These are phyloP conservation scores for Oligia fasciuncula DNA, from an alignment of 2,888 invertebrate genomes.

Conservation along the genomic window DNA sequence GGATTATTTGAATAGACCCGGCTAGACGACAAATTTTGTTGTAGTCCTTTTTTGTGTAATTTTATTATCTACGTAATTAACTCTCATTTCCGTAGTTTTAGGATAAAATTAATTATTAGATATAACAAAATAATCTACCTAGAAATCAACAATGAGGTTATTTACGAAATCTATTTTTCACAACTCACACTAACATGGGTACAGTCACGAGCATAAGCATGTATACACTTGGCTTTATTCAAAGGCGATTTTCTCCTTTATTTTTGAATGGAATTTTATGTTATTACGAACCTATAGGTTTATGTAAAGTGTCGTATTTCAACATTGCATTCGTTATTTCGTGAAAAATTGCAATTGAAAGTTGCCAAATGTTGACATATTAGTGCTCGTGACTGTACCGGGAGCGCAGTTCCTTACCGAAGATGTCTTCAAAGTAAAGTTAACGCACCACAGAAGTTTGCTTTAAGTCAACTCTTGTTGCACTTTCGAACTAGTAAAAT, in stretches of 20 bases:
- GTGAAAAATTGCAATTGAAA: too few species aligned
- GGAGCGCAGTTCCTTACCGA: background rate
- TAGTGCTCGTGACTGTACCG: background rate
- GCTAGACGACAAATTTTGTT: background rate
- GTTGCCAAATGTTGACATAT: too few species aligned
- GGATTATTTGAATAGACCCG: conserved; percentile 11
- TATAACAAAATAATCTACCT: background rate
- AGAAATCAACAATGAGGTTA: background rate
- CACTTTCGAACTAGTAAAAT: too few species aligned
- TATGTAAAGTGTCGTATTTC: too few species aligned
- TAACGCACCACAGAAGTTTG: background rate
- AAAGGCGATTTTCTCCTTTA: too few species aligned
- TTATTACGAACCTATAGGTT: too few species aligned
- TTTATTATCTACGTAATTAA: background rate
- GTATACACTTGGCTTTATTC: too few species aligned
- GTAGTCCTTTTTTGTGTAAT: background rate
- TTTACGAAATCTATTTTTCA: background rate
- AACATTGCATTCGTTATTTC: too few species aligned
- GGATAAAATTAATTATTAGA: background rate
- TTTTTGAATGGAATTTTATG: too few species aligned
- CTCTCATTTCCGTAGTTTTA: background rate
- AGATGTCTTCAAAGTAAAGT: background rate
- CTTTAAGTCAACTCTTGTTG: background rate
- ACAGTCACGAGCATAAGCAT: too few species aligned
- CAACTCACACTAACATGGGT: background rate